phyloP scores from a whole-genome alignment of 1,140 invertebrate genomes.

The Polypedilum pembai region DNA sequence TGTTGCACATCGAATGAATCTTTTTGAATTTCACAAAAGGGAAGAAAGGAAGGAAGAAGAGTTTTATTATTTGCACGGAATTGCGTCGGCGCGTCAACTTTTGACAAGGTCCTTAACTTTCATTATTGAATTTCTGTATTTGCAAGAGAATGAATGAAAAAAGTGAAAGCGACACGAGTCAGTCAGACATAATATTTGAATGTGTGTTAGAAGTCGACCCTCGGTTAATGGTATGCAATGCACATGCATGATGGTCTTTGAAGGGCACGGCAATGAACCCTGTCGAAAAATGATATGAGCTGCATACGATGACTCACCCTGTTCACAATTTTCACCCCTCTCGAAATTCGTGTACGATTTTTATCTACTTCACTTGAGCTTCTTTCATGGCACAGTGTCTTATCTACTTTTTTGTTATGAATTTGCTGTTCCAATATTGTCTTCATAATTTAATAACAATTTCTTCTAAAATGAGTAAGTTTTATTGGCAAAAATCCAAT shows the following conservation, averaged over 20 bases:
- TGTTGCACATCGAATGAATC: too few species aligned
- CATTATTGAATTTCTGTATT: too few species aligned
- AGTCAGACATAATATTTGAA: not conserved
- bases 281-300: not conserved
- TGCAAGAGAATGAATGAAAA: not conserved
- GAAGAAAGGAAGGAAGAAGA: too few species aligned
- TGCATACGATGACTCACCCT: constrained; percentile 21
- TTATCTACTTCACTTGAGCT: not conserved
- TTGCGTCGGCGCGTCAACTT: not conserved
- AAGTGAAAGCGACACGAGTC: not conserved
- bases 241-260: not conserved
- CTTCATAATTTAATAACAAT: too few species aligned
- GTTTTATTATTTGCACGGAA: not conserved
- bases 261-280: constrained; percentile 23
- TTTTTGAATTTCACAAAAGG: too few species aligned
- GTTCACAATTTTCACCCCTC: not conserved
- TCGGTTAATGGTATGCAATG: not conserved
- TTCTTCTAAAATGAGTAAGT: too few species aligned
- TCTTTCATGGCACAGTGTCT: not conserved
- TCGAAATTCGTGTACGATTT: not conserved
- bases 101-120: not conserved
- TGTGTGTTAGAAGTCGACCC: not conserved
- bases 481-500: too few species aligned
- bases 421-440: too few species aligned
- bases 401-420: too few species aligned